Percentiles rank a stretch among this genome's conserved stretches.
Conservation (phyloP, 2,888 invertebrate species). For the Monochamus alternatus region DNA sequence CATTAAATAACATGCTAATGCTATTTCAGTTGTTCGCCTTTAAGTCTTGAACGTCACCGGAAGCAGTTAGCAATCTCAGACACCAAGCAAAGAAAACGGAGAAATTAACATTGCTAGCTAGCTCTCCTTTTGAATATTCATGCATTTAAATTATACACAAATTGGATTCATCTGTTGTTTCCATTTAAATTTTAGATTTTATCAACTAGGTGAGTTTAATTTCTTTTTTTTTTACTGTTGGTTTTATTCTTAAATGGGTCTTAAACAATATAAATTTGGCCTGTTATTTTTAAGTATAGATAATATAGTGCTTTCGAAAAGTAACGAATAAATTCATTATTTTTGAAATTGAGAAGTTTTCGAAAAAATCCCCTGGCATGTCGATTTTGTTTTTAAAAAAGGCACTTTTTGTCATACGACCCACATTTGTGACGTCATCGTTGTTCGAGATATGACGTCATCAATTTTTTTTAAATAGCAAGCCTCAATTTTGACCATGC, state of each 20-base stretch:
- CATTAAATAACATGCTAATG: slow-evolving; percentile 5
- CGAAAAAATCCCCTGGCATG: too few species aligned
- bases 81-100: slow-evolving; percentile 50
- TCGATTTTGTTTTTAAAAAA: too few species aligned
- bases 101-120: slow-evolving; percentile 40
- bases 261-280: not conserved
- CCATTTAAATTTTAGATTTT: slow-evolving; percentile 23
- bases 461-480: too few species aligned
- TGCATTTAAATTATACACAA: slow-evolving; percentile 47
- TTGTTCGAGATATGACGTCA: too few species aligned
- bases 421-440: too few species aligned
- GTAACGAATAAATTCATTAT: too few species aligned
- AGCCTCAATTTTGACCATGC: too few species aligned
- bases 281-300: too few species aligned
- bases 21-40: not conserved
- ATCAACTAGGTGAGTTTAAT: slow-evolving; percentile 6
- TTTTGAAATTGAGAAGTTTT: too few species aligned
- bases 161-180: slow-evolving; percentile 31
- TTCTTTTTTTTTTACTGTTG: not conserved
- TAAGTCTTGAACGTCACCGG: slow-evolving; percentile 41
- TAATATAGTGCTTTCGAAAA: too few species aligned
- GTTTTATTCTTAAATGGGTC: not conserved
- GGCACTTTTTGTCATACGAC: too few species aligned
- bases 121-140: slow-evolving; percentile 44
- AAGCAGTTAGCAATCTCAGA: slow-evolving; percentile 47